These are phyloP conservation scores for Liolophura sinensis DNA, from an alignment of 1,140 invertebrate species.

Conservation along the genomic window DNA sequence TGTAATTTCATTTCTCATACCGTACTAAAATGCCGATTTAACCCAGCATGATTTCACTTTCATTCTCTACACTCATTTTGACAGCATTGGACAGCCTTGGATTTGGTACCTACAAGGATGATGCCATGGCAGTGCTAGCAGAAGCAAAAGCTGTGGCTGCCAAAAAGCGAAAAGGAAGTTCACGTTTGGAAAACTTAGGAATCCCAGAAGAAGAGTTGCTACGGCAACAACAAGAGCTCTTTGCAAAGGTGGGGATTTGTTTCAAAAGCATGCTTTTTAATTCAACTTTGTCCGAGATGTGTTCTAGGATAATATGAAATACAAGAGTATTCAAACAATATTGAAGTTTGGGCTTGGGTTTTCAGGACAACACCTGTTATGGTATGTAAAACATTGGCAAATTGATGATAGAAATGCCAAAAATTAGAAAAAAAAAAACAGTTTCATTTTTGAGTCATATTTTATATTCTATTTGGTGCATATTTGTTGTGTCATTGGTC, in stretches of 20 bases:
- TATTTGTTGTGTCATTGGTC: no score
- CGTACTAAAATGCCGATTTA: no score
- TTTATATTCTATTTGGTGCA: no score
- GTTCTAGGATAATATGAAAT: not conserved
- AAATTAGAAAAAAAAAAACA: no score
- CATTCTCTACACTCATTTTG: constrained; percentile 26
- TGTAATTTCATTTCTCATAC: no score
- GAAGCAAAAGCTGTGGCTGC: constrained; percentile 96
- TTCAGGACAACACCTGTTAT: no score
- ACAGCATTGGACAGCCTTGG: constrained; percentile 89
- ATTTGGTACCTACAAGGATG: constrained; percentile 89
- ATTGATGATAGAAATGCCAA: no score
- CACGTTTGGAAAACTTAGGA: constrained; percentile 91
- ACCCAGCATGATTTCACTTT: no score
- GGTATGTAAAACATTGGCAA: not conserved
- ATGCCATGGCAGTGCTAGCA: constrained; percentile 90
- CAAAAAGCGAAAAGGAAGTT: constrained; percentile 90
- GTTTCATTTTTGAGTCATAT: no score
- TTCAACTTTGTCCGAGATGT: not conserved
- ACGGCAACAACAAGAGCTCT: constrained; percentile 97
- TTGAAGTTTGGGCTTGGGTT: no score
- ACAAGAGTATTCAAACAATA: not conserved
- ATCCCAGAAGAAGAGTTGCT: constrained; percentile 97
- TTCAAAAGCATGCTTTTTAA: constrained; percentile 2
- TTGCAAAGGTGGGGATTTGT: constrained; percentile 75